Percentiles rank a stretch among this genome's conserved stretches.
phyloP scores from a whole-genome alignment of 2,797 vertebrate genomes.

The Otolemur crassicaudatus region DNA sequence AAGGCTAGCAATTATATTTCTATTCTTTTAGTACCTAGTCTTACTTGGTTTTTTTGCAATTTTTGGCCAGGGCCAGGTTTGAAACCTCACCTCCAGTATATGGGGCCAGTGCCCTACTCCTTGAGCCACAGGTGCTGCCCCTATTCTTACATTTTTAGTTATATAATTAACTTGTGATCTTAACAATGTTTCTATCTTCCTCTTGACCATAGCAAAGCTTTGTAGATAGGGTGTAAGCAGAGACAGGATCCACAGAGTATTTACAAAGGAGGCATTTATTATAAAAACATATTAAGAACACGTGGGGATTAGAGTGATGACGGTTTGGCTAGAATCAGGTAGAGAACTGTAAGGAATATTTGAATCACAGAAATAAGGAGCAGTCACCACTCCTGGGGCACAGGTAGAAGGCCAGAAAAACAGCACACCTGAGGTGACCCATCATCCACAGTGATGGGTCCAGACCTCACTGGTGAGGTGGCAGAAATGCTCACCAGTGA shows the following conservation, averaged over 20 bases:
- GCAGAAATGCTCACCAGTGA: accelerated
- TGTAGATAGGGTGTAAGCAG: background rate
- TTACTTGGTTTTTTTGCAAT: background rate
- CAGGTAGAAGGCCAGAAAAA: background rate
- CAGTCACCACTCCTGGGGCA: too few species aligned
- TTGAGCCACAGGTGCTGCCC: too few species aligned
- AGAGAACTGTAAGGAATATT: background rate
- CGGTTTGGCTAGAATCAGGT: background rate
- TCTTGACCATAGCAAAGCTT: background rate
- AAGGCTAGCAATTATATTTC: background rate
- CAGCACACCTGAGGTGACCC: too few species aligned
- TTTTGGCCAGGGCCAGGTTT: too few species aligned
- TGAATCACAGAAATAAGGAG: background rate
- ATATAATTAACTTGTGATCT: background rate
- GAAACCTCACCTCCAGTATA: too few species aligned
- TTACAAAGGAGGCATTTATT: background rate
- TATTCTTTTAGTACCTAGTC: background rate
- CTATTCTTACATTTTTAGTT: background rate
- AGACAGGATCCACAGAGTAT: background rate
- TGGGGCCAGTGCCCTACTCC: too few species aligned
- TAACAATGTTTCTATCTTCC: background rate
- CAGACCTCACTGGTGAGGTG: background rate
- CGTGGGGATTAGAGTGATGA: too few species aligned
- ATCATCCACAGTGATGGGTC: accelerated
- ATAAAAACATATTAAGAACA: background rate